Evolutionary conservation across 2,113 vertebrate species (phyloP).

Genomic region (Corydoras maculifer): DNA sequence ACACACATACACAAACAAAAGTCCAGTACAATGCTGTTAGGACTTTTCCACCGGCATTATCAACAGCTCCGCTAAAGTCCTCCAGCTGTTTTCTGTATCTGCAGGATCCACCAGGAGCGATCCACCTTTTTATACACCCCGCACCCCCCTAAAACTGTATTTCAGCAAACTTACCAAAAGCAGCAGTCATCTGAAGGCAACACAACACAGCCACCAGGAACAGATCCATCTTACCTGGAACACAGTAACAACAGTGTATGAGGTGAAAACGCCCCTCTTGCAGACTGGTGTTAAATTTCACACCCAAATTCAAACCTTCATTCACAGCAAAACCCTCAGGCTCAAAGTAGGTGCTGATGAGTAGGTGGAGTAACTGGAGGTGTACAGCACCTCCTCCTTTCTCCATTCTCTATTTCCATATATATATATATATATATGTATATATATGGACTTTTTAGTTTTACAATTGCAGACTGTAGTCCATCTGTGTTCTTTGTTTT

Average conservation of each 20-base stretch:
- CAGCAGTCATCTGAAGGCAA: conserved; percentile 54
- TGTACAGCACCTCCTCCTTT: too few relatives aligned
- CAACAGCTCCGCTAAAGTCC: background rate
- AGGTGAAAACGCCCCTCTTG: background rate
- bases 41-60: background rate
- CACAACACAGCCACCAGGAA: conserved; percentile 52
- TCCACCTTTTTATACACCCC: background rate
- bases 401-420: too few relatives aligned
- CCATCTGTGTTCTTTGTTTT: too few relatives aligned
- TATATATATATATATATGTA: too few relatives aligned
- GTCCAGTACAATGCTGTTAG: conserved; percentile 34
- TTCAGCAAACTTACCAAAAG: conserved; percentile 56
- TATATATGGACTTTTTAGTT: too few relatives aligned
- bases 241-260: background rate
- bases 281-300: conserved; percentile 35
- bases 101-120: background rate
- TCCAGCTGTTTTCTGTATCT: background rate
- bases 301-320: background rate
- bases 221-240: conserved; percentile 61
- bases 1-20: conserved; percentile 31
- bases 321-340: background rate
- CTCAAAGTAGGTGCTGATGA: background rate
- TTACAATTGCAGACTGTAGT: too few relatives aligned
- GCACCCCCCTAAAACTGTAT: background rate
- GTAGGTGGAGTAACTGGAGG: background rate